Evolutionary conservation across 2,888 invertebrate genomes (phyloP).

Genomic region (Zygogramma bicolorata): DNA sequence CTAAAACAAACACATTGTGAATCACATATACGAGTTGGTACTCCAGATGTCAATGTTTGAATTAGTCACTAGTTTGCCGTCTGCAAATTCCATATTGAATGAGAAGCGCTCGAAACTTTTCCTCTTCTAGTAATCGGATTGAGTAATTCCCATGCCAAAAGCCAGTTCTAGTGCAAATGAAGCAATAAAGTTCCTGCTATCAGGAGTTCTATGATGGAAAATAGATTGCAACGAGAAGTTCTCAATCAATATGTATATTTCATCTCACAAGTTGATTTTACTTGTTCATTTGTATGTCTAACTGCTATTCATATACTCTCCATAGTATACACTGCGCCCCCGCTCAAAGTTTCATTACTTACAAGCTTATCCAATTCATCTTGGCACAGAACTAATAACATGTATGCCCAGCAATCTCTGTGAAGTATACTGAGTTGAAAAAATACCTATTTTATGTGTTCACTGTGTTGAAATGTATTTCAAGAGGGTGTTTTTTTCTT

Average conservation of each 20-base stretch:
- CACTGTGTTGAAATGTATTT: too few relatives aligned
- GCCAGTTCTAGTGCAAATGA: not conserved
- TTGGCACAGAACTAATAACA: too few relatives aligned
- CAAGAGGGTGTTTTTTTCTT: too few relatives aligned
- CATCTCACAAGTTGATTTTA: not conserved
- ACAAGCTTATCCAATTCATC: too few relatives aligned
- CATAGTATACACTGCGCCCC: too few relatives aligned
- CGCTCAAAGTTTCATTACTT: too few relatives aligned
- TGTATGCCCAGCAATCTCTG: too few relatives aligned
- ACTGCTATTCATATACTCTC: too few relatives aligned
- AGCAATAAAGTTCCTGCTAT: not conserved
- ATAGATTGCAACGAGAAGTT: not conserved
- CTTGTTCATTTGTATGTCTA: too few relatives aligned
- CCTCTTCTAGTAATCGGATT: conserved; percentile 1
- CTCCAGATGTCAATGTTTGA: not conserved
- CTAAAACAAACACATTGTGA: not conserved
- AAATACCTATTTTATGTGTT: too few relatives aligned
- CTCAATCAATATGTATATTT: not conserved
- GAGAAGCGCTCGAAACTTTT: not conserved
- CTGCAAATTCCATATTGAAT: not conserved
- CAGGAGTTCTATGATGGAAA: not conserved
- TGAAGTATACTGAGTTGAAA: too few relatives aligned
- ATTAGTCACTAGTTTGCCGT: not conserved
- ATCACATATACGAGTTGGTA: not conserved
- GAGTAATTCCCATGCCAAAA: not conserved